Evolutionary conservation across 2,888 invertebrate species (phyloP).

Genomic region (Hydriomena furcata): DNA sequence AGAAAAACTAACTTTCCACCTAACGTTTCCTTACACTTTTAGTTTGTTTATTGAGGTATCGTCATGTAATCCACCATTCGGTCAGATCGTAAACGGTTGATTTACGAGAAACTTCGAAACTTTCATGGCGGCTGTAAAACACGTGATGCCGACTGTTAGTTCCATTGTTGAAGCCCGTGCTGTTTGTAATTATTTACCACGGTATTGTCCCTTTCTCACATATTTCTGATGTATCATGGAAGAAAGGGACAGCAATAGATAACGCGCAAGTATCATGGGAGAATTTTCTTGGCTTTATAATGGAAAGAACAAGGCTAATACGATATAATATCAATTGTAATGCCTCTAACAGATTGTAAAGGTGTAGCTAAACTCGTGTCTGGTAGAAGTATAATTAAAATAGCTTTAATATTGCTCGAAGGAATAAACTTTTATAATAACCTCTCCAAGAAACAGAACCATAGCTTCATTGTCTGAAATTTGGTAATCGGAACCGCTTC

Average conservation of each 20-base stretch:
- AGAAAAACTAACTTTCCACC: background rate
- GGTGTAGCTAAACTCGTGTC: no score
- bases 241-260: background rate
- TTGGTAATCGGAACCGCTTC: no score
- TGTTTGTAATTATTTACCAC: slow-evolving; percentile 3
- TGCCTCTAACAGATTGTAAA: no score
- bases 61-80: slow-evolving; percentile 30
- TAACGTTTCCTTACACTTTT: slow-evolving; percentile 5
- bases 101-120: slow-evolving; percentile 32
- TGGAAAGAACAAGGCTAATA: no score
- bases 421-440: no score
- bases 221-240: background rate
- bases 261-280: no score
- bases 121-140: slow-evolving; percentile 20
- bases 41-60: slow-evolving; percentile 23
- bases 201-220: background rate
- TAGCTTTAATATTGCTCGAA: no score
- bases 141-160: slow-evolving; percentile 7
- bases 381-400: no score
- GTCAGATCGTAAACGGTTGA: slow-evolving; percentile 37
- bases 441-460: no score
- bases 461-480: no score
- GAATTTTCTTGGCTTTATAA: no score
- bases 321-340: no score
- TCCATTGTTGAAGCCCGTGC: slow-evolving; percentile 5